Percentiles rank a stretch among this genome's conserved stretches.
These are phyloP conservation scores for Otus scops DNA, from an alignment of 2,797 vertebrate species.

Conservation along the genomic window DNA sequence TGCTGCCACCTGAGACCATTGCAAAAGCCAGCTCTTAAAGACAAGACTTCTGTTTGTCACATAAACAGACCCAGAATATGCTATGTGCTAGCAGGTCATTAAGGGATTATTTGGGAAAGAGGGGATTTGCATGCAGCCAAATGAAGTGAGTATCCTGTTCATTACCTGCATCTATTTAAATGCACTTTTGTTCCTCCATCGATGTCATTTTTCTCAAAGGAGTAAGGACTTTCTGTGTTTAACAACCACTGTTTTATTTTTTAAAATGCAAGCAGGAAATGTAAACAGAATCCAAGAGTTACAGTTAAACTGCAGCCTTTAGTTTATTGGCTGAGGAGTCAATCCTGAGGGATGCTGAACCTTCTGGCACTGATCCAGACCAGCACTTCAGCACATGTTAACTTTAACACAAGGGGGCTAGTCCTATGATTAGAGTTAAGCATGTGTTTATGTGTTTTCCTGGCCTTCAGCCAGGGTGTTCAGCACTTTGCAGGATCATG, in stretches of 20 bases:
- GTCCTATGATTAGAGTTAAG: constrained; percentile 53
- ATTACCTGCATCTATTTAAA: background rate
- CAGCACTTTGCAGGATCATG: constrained; percentile 10
- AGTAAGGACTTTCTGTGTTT: background rate
- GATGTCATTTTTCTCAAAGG: background rate
- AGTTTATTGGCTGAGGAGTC: constrained; percentile 33
- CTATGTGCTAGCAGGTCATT: background rate
- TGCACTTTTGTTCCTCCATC: background rate
- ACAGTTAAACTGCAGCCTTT: background rate
- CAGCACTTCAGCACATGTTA: constrained; percentile 48
- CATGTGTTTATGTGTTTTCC: constrained; percentile 55
- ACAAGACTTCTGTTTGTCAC: background rate
- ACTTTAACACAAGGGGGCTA: constrained; percentile 37
- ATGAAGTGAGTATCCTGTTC: background rate
- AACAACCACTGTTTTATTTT: background rate
- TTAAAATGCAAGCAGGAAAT: constrained; percentile 23
- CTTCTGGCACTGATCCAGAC: constrained; percentile 19
- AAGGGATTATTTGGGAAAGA: constrained; percentile 16
- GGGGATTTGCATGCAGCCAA: background rate
- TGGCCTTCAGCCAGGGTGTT: constrained; percentile 40
- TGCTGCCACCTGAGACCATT: background rate
- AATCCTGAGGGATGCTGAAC: constrained; percentile 39
- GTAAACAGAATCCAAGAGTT: constrained; percentile 34
- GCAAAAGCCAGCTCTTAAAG: background rate
- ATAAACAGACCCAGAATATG: background rate